A percentile compares a stretch with the other conserved stretches of the same genome.
These are phyloP conservation scores for Camponotus floridanus DNA, from an alignment of 1,140 invertebrate genomes.

Conservation along the genomic window DNA sequence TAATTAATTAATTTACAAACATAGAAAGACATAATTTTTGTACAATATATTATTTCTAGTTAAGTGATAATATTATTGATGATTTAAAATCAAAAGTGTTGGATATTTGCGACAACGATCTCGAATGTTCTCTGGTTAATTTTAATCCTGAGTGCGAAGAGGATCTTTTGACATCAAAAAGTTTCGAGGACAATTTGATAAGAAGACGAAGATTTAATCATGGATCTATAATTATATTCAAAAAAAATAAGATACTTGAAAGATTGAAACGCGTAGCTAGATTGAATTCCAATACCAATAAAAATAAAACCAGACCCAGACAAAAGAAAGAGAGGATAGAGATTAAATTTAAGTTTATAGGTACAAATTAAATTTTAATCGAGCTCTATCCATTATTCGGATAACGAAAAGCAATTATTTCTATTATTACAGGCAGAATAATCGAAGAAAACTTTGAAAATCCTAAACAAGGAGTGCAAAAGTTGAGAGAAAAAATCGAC, in stretches of 20 bases:
- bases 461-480: constrained; percentile 70
- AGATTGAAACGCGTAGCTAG: constrained; percentile 48
- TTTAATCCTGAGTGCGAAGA: constrained; percentile 79
- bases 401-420: not conserved
- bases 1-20: not conserved
- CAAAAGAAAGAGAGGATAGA: constrained; percentile 75
- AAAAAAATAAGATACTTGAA: not conserved
- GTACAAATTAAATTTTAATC: constrained; percentile 58
- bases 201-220: constrained; percentile 48
- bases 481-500: constrained; percentile 74
- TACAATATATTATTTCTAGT: constrained; percentile 55
- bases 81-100: constrained; percentile 71
- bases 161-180: not conserved
- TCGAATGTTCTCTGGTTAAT: constrained; percentile 75
- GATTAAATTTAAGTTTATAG: constrained; percentile 79
- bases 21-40: not conserved
- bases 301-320: constrained; percentile 47
- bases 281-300: not conserved
- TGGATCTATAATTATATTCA: not conserved
- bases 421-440: constrained; percentile 71
- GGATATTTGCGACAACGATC: constrained; percentile 75
- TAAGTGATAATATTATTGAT: constrained; percentile 76
- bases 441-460: constrained; percentile 76
- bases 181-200: constrained; percentile 36
- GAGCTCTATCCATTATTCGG: not conserved